Evolutionary conservation across 2,797 vertebrate genomes (phyloP).

Genomic region (Pygocentrus nattereri): DNA sequence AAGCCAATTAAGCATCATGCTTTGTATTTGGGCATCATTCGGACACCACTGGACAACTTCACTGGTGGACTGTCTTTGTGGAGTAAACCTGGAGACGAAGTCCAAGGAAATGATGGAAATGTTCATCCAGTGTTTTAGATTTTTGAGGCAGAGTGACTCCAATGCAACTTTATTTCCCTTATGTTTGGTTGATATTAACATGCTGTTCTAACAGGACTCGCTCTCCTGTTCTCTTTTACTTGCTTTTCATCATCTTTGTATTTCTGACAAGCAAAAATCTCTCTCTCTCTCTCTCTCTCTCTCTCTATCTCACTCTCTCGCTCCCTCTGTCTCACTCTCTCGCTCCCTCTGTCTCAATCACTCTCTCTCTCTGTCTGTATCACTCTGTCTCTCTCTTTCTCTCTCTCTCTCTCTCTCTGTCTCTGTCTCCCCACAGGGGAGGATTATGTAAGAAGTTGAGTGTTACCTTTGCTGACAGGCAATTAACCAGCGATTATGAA

Average conservation of each 20-base stretch:
- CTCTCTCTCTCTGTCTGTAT: conserved; percentile 9
- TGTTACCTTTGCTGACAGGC: conserved; percentile 72
- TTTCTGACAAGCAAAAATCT: background rate
- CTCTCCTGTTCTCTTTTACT: background rate
- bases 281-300: too few relatives aligned
- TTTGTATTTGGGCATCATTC: too few relatives aligned
- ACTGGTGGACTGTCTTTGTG: too few relatives aligned
- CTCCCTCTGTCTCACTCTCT: too few relatives aligned
- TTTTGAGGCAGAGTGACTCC: background rate
- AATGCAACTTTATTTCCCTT: background rate
- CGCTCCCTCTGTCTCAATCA: background rate
- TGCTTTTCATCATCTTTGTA: conserved; percentile 10
- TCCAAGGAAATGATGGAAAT: too few relatives aligned
- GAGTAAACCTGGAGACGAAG: too few relatives aligned
- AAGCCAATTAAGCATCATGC: too few relatives aligned
- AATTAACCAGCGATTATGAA: conserved; percentile 73
- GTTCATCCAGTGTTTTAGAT: too few relatives aligned
- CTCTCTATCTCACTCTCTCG: too few relatives aligned
- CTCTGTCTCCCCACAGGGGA: conserved; percentile 30
- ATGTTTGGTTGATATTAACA: background rate
- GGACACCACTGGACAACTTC: too few relatives aligned
- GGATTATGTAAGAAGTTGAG: conserved; percentile 67
- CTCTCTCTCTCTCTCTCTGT: conserved; percentile 4
- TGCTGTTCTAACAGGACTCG: background rate
- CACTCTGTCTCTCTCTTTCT: conserved; percentile 8